Conservation (phyloP, 1,140 invertebrate species). For the Portunus trituberculatus region DNA sequence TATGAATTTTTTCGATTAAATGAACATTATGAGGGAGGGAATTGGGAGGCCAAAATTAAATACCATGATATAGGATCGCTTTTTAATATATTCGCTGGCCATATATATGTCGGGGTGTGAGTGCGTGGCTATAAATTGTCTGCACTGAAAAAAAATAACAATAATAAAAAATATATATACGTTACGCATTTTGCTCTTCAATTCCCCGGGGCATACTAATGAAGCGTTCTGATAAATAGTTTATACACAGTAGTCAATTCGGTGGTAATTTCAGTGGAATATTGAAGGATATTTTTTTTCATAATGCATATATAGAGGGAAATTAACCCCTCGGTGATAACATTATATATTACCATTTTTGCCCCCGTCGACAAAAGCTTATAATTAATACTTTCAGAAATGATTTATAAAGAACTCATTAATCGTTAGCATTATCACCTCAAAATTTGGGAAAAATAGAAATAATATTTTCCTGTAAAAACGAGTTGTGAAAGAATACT, state of each 20-base stretch:
- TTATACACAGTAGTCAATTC: constrained; percentile 22
- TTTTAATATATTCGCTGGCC: constrained; percentile 14
- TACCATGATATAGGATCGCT: constrained; percentile 13
- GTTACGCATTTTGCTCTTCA: constrained; percentile 20
- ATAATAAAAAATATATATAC: constrained; percentile 5
- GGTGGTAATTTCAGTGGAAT: background rate
- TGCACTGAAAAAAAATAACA: background rate
- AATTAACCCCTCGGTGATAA: background rate
- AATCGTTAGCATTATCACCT: too few species aligned
- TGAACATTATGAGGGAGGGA: constrained; percentile 12
- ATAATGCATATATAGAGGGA: background rate
- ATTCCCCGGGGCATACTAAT: constrained; percentile 1
- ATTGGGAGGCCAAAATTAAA: constrained; percentile 13
- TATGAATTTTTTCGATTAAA: constrained; percentile 24
- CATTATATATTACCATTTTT: constrained; percentile 1
- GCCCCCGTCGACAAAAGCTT: background rate
- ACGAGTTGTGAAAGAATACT: too few species aligned
- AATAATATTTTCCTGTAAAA: too few species aligned
- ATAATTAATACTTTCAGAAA: too few species aligned
- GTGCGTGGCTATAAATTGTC: background rate
- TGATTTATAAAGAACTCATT: too few species aligned
- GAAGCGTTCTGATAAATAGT: constrained; percentile 14
- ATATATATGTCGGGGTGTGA: constrained; percentile 2
- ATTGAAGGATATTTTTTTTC: constrained; percentile 3
- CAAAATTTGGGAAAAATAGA: too few species aligned